These are phyloP conservation scores for Yponomeuta evonymella DNA, from an alignment of 2,888 invertebrate genomes.

Conservation along the genomic window DNA sequence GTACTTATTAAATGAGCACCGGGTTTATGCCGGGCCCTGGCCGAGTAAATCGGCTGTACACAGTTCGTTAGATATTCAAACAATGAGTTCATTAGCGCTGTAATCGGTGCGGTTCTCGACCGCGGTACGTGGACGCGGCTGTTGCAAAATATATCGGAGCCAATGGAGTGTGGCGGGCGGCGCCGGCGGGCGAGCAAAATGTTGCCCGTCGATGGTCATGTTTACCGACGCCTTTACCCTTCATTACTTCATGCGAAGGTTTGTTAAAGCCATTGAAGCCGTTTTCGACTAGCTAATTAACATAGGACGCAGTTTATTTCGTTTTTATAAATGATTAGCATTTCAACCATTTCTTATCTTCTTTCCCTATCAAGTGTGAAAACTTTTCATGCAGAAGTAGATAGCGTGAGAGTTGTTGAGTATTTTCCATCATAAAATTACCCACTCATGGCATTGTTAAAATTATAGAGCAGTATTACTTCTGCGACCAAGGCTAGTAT, in stretches of 20 bases:
- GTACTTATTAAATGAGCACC: slow-evolving; percentile 19
- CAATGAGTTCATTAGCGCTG: slow-evolving; percentile 70
- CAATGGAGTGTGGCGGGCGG: slow-evolving; percentile 25
- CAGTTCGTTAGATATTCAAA: slow-evolving; percentile 70
- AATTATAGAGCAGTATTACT: background rate
- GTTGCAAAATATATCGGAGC: slow-evolving; percentile 22
- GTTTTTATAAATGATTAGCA: background rate
- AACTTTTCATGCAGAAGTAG: background rate
- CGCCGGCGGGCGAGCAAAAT: slow-evolving; percentile 23
- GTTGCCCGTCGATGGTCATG: slow-evolving; percentile 21
- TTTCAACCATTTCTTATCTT: background rate
- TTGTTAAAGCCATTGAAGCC: background rate
- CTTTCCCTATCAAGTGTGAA: background rate
- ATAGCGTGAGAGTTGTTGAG: background rate
- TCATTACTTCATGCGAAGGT: slow-evolving; percentile 12
- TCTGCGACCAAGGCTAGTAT: background rate
- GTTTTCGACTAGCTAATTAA: background rate
- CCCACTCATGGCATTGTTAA: background rate
- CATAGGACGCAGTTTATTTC: background rate
- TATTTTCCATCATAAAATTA: background rate
- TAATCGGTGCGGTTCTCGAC: slow-evolving; percentile 58
- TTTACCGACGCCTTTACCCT: slow-evolving; percentile 16
- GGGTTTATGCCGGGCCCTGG: slow-evolving; percentile 29
- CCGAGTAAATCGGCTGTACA: slow-evolving; percentile 40
- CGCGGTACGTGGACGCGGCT: slow-evolving; percentile 30